phyloP scores from a whole-genome alignment of 2,113 vertebrate species.

The Lates calcarifer region DNA sequence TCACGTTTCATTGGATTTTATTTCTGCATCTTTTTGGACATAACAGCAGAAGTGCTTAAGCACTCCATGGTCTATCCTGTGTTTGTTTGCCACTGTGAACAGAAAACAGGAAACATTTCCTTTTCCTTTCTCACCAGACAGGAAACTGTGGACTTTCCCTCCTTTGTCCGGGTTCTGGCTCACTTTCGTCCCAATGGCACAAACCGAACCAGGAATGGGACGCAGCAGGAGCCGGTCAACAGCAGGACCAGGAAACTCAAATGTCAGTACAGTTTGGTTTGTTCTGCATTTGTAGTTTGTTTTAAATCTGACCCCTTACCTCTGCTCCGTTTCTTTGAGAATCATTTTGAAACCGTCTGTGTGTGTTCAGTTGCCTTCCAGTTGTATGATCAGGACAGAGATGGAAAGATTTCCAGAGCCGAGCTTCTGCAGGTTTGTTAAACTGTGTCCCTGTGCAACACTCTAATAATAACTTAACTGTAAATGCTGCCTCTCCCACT shows the following conservation, averaged over 20 bases:
- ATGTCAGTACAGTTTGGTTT: constrained; percentile 76
- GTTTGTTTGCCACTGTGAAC: background rate
- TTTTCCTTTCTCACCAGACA: constrained; percentile 66
- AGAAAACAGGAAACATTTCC: background rate
- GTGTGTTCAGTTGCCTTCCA: constrained; percentile 85
- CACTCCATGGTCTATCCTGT: background rate
- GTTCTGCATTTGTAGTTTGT: background rate
- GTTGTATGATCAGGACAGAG: constrained; percentile 87
- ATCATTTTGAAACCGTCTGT: background rate
- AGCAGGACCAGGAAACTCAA: constrained; percentile 86
- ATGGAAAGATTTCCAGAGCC: constrained; percentile 87
- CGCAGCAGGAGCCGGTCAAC: constrained; percentile 78
- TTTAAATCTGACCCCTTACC: background rate
- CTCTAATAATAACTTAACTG: too few species aligned
- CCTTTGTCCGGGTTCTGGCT: constrained; percentile 85
- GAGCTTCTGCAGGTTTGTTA: constrained; percentile 87
- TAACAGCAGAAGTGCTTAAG: too few species aligned
- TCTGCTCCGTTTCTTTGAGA: background rate
- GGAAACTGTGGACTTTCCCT: constrained; percentile 84
- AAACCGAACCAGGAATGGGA: constrained; percentile 46
- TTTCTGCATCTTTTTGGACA: background rate
- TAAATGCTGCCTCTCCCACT: too few species aligned
- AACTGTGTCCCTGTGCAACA: too few species aligned
- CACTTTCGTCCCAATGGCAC: constrained; percentile 85
- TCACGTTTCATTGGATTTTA: background rate